Evolutionary conservation across 2,113 vertebrate genomes (phyloP).

Genomic region (Ancistrus triradiatus): DNA sequence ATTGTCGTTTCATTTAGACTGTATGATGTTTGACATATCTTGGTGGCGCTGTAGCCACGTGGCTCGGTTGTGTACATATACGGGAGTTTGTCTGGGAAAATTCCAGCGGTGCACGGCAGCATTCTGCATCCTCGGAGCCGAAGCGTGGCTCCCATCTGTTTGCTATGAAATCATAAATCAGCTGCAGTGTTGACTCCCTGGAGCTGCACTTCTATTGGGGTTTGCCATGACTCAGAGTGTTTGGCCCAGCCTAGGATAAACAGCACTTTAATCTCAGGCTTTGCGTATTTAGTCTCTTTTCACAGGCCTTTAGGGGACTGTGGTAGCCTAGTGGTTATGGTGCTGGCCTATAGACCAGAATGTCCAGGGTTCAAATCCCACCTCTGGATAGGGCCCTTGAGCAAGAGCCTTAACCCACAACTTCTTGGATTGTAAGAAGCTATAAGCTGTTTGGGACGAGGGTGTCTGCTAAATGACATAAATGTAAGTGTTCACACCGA

Average conservation of each 20-base stretch:
- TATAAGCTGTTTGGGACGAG: too few species aligned
- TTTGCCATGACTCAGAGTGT: not conserved
- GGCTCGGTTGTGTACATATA: slow-evolving; percentile 1
- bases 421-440: too few species aligned
- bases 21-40: slow-evolving; percentile 17
- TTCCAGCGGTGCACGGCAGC: slow-evolving; percentile 5
- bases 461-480: too few species aligned
- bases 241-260: slow-evolving; percentile 29
- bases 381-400: too few species aligned
- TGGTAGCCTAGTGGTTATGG: too few species aligned
- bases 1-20: too few species aligned
- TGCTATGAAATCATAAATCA: slow-evolving; percentile 26
- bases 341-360: too few species aligned
- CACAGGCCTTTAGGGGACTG: too few species aligned
- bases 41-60: slow-evolving; percentile 7
- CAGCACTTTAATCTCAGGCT: slow-evolving; percentile 21
- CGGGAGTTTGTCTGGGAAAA: not conserved
- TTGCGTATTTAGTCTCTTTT: slow-evolving; percentile 6
- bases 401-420: too few species aligned
- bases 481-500: too few species aligned
- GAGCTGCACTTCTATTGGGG: slow-evolving; percentile 8
- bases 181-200: slow-evolving; percentile 19
- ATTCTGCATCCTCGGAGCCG: slow-evolving; percentile 6
- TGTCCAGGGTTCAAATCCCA: too few species aligned
- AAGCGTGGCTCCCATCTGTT: slow-evolving; percentile 24